phyloP scores from a whole-genome alignment of 2,888 invertebrate species.

The Ophioninae sp. region DNA sequence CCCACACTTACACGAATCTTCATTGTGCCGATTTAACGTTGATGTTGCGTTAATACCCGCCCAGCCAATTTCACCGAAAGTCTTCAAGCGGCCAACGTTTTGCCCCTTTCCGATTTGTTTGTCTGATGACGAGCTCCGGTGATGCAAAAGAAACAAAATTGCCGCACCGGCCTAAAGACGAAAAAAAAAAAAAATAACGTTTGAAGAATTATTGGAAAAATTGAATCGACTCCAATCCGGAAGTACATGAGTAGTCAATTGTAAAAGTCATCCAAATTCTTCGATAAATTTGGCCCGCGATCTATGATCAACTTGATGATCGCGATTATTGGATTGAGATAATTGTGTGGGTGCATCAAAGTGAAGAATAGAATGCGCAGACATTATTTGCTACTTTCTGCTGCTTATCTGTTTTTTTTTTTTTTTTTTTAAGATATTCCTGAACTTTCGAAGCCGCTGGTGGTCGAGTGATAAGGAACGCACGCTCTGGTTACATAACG shows the following conservation, averaged over 20 bases:
- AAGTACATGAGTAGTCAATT: background rate
- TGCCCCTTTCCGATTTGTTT: background rate
- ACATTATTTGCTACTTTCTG: slow-evolving; percentile 2
- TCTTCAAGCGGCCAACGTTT: background rate
- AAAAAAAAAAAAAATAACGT: too few relatives aligned
- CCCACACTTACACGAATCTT: slow-evolving; percentile 42
- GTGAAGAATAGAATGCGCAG: background rate
- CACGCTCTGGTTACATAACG: slow-evolving; percentile 33
- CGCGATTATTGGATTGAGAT: background rate
- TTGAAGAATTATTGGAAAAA: background rate
- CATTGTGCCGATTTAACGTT: slow-evolving; percentile 40
- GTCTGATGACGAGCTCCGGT: background rate
- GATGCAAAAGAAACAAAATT: background rate
- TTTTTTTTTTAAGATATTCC: slow-evolving; percentile 5
- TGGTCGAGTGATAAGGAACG: slow-evolving; percentile 57
- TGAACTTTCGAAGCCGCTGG: slow-evolving; percentile 55
- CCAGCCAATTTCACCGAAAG: slow-evolving; percentile 16
- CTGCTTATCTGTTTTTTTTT: too few relatives aligned
- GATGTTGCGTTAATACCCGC: background rate
- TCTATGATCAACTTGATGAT: background rate
- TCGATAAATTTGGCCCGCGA: background rate
- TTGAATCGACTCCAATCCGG: background rate
- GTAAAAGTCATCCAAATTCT: background rate
- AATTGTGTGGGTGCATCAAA: slow-evolving; percentile 1
- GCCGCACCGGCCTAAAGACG: background rate